Evolutionary conservation across 2,113 vertebrate genomes (phyloP).

Genomic region (Acrocephalus kingi): DNA sequence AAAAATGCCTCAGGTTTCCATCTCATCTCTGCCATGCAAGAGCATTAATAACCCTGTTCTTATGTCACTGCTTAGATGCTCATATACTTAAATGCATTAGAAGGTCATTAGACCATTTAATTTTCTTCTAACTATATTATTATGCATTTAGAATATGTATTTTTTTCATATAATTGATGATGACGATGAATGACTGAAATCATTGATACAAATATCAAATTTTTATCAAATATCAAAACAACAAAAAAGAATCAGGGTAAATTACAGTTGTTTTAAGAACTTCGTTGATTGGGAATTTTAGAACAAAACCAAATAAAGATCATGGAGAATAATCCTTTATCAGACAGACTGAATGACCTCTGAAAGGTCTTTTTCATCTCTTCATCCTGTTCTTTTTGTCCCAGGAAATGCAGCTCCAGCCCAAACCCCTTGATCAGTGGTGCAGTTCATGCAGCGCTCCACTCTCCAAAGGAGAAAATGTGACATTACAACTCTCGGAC

Average conservation of each 20-base stretch:
- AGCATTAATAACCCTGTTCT: background rate
- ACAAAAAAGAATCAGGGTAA: background rate
- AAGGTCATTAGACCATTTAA: background rate
- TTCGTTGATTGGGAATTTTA: background rate
- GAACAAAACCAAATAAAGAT: background rate
- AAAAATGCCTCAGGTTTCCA: background rate
- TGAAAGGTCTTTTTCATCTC: background rate
- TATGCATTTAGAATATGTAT: background rate
- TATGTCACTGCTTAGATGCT: background rate
- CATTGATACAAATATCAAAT: no score
- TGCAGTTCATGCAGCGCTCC: background rate
- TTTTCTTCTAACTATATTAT: background rate
- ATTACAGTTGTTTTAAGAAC: background rate
- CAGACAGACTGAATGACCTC: background rate
- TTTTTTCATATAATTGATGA: background rate
- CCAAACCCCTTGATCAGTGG: background rate
- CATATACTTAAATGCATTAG: background rate
- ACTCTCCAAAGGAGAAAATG: slow-evolving; percentile 19
- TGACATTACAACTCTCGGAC: background rate
- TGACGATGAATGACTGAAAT: background rate
- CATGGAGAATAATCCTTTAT: background rate
- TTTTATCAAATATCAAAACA: background rate
- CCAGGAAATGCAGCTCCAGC: slow-evolving; percentile 27
- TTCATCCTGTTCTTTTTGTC: background rate
- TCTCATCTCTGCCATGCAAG: background rate